A percentile compares a stretch with the other conserved stretches of the same genome.
These are phyloP conservation scores for Vollenhovia emeryi DNA, from an alignment of 1,140 invertebrate genomes.

Conservation along the genomic window DNA sequence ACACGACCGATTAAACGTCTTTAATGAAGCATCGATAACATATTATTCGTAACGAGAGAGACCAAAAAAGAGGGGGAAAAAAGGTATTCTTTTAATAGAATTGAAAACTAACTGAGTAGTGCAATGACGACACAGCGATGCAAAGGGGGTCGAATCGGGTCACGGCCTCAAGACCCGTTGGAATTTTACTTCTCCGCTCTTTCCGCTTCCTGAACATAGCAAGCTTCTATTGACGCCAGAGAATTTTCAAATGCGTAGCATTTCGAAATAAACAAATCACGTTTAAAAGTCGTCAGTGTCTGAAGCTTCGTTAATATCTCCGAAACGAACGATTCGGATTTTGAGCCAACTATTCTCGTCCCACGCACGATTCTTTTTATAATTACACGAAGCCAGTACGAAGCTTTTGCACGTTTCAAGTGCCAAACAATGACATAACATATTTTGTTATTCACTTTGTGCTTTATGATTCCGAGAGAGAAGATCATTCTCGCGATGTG, in stretches of 20 bases:
- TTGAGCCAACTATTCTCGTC: not conserved
- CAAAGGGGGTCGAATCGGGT: conserved; percentile 22
- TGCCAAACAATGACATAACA: conserved; percentile 30
- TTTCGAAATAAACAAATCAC: conserved; percentile 17
- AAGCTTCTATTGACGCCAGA: not conserved
- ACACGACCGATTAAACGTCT: conserved; percentile 13
- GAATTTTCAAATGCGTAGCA: not conserved
- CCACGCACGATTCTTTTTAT: not conserved
- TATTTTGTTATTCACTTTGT: conserved; percentile 24
- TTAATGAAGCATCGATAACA: conserved; percentile 46
- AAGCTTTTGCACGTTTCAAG: conserved; percentile 4
- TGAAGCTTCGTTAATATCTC: not conserved
- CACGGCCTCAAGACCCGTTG: conserved; percentile 15
- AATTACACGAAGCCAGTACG: not conserved
- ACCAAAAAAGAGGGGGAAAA: not conserved
- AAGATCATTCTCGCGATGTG: not conserved
- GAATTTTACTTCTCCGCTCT: conserved; percentile 20
- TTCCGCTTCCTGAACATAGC: not conserved
- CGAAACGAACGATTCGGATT: not conserved
- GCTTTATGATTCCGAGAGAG: not conserved
- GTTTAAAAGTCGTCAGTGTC: not conserved
- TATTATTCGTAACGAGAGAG: not conserved
- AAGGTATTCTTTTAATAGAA: conserved; percentile 27
- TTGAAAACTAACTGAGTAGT: conserved; percentile 19
- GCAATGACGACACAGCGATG: not conserved